Evolutionary conservation across 1,140 invertebrate species (phyloP).

Genomic region (Contarinia nasturtii): DNA sequence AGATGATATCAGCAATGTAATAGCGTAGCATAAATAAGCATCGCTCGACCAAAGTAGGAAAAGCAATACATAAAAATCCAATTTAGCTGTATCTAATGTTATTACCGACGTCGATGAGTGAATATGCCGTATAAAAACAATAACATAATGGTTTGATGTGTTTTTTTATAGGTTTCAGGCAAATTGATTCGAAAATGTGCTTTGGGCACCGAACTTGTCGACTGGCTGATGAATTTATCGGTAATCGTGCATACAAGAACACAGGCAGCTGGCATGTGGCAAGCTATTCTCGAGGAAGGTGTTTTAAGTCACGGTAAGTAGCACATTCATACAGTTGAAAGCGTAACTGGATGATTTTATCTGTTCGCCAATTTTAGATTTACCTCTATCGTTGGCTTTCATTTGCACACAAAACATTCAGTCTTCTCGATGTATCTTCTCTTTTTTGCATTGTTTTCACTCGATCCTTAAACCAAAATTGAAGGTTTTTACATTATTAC

Average conservation of each 20-base stretch:
- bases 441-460: too few relatives aligned
- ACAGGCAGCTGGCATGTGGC: slow-evolving; percentile 67
- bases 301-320: slow-evolving; percentile 53
- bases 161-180: slow-evolving; percentile 27
- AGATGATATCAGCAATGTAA: neutral
- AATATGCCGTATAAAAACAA: too few relatives aligned
- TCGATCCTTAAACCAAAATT: too few relatives aligned
- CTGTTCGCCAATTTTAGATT: too few relatives aligned
- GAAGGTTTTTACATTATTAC: too few relatives aligned
- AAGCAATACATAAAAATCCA: neutral
- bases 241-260: slow-evolving; percentile 37
- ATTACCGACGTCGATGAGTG: neutral
- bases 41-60: neutral
- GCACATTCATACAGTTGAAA: too few relatives aligned
- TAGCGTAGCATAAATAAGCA: too few relatives aligned
- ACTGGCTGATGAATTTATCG: slow-evolving; percentile 47
- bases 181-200: slow-evolving; percentile 35
- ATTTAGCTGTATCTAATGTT: neutral
- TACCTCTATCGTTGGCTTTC: too few relatives aligned
- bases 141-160: too few relatives aligned
- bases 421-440: too few relatives aligned
- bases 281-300: slow-evolving; percentile 65
- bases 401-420: too few relatives aligned
- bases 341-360: too few relatives aligned
- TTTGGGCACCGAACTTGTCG: slow-evolving; percentile 50